Evolutionary conservation across 2,113 vertebrate genomes (phyloP), one percentile per base, ranked within the genome.

Genomic region (Odobenus rosmarus): DNA sequence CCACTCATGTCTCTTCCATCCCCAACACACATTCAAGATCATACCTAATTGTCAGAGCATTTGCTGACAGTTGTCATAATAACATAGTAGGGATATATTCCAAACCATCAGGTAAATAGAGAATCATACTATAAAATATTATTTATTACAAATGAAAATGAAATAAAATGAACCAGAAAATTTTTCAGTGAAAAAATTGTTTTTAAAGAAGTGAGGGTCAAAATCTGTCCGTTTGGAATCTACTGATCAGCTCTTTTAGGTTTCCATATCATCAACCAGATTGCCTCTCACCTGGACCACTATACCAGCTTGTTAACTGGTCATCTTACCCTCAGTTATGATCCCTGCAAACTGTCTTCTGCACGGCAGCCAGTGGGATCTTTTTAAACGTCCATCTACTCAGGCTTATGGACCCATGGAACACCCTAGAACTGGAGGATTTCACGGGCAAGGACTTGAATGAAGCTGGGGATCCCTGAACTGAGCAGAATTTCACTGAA

Each of bases 81-180:
- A 71, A 69, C 36, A 59, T 12, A 80, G 21, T 23, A 62, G 26
- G 19, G 16, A 24, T 39, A 42, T 39, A 4, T 80, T 85, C 18
- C 39, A 97, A 93, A 76, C 59, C 24, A 61, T 84, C 33, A 28
- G n/a, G 15, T 15, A 86, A 42, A 84, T 31, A 69, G 11, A 74
- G 49, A 53, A 76, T 49, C 72, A 90, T 23, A 23, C 3, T 64
- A 36, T 61, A 46, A 90, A 81, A 94, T 92, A 79, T 62, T 90
- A 77, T 39, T 91, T 81, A 72, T 59, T 84, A 49, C n/a, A 91
- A 97, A 61, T 85, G 13, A 64, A 61, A 96, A 49, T 84, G 13
- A 84, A 84, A 90, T 55, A 21, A 88, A 93, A 57, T 15, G 49
- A 93, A 1, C 3, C 46, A 89, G 57, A 82, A 79, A 59, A 80